These are phyloP conservation scores for Hypena proboscidalis DNA, from an alignment of 2,888 invertebrate species.

Conservation along the genomic window DNA sequence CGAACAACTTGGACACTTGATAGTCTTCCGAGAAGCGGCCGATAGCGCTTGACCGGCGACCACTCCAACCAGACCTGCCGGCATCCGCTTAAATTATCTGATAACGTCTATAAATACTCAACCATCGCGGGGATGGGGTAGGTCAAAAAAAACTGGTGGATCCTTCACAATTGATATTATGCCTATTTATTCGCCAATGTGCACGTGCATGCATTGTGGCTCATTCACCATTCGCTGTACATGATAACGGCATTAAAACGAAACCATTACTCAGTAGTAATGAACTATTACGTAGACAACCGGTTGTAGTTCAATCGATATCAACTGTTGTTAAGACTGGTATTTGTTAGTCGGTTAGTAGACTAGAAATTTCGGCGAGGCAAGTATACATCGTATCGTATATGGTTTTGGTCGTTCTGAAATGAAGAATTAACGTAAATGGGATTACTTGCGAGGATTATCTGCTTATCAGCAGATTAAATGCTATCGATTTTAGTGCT, in stretches of 20 bases:
- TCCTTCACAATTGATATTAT: constrained; percentile 9
- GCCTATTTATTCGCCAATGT: constrained; percentile 7
- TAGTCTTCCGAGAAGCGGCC: constrained; percentile 36
- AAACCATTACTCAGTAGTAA: not conserved
- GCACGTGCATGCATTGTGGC: constrained; percentile 30
- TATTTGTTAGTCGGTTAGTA: too few relatives aligned
- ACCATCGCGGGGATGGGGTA: not conserved
- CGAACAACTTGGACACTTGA: constrained; percentile 30
- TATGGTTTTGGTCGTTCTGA: too few relatives aligned
- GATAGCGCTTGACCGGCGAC: constrained; percentile 19
- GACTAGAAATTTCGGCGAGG: too few relatives aligned
- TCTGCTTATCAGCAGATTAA: too few relatives aligned
- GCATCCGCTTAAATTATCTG: not conserved
- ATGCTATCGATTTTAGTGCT: too few relatives aligned
- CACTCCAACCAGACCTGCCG: constrained; percentile 6
- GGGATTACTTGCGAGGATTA: too few relatives aligned
- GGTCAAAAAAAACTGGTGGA: constrained; percentile 6
- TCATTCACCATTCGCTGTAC: constrained; percentile 18
- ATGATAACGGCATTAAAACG: not conserved
- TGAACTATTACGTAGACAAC: not conserved
- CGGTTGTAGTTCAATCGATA: not conserved
- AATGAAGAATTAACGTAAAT: too few relatives aligned
- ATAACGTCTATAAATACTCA: not conserved
- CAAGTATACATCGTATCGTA: too few relatives aligned
- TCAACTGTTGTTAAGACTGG: too few relatives aligned